Evolutionary conservation across 1,140 invertebrate species (phyloP), one percentile per base, ranked within the genome.

Genomic region (Drosophila novamexicana): DNA sequence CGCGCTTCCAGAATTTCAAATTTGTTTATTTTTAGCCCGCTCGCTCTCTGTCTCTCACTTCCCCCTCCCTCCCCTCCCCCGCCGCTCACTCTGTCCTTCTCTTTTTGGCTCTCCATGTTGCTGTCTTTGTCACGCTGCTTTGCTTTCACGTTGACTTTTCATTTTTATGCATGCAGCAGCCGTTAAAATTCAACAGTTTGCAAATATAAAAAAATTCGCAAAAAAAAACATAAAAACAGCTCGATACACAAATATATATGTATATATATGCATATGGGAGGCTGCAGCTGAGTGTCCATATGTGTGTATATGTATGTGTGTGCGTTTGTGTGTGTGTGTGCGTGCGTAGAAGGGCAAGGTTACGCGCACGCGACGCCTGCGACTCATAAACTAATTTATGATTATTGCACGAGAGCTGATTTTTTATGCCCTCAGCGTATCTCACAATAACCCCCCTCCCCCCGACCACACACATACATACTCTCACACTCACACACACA

Each of bases 351-450:
- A 89, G 84, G 80, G 81, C 84, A 89, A 89, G 84, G 84, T 89
- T 89, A 84, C 77, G 80, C 84, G 80, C 84, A 89, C 83, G 83
- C 83, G 75, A 78, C 75, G 50, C 81, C 72, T 77, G 67, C 66
- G 83, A 81, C 85, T 89, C 82, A 86, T 90, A 88, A 90, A 90
- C 88, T 90, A 90, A 90, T 90, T 90, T 90, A 90, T 90, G 88
- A 90, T 90, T 90, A 90, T 90, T 90, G 90, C 86, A 73, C 78
- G 58, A 89, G 84, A 77, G 84, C 84, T 89, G 84, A 89, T 84
- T 88, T 88, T 89, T 84, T 89, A 88, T 89, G 70, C 84, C 79
- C 67, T 47, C 49, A 44, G 52, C 71, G 71, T 77, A 75, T 57
- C 65, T 1, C 1, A 18, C 18, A 18, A 18, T 18, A 18, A 18